phyloP scores from a whole-genome alignment of 2,113 vertebrate species.

The Rhodinocichla rosea region DNA sequence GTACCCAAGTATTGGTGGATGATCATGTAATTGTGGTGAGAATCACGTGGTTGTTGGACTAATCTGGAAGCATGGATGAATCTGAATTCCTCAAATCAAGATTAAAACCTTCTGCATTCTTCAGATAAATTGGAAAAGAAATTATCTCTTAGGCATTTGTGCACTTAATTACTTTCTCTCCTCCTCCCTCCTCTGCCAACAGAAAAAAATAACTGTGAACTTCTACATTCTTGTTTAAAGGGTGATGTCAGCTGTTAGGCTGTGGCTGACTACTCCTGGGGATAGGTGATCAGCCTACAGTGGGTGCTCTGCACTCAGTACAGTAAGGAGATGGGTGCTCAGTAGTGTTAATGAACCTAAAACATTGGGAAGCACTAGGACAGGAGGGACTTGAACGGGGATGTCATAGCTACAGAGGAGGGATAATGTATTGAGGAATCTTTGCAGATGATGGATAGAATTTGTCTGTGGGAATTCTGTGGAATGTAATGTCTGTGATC shows the following conservation, averaged over 20 bases:
- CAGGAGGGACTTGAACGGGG: background rate
- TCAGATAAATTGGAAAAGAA: background rate
- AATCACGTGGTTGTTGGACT: background rate
- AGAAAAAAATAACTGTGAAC: background rate
- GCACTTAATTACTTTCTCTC: slow-evolving; percentile 11
- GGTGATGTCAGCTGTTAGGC: background rate
- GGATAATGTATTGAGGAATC: background rate
- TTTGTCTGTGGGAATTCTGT: background rate
- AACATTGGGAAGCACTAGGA: background rate
- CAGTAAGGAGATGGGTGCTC: background rate
- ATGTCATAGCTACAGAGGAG: background rate
- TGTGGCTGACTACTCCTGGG: background rate
- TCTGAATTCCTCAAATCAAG: background rate
- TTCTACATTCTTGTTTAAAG: background rate
- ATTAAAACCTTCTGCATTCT: background rate
- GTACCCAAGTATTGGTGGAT: background rate
- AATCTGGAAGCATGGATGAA: background rate
- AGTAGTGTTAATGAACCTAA: background rate
- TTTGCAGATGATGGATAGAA: background rate
- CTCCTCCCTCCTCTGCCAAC: background rate
- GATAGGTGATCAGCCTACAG: background rate
- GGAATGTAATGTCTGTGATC: background rate
- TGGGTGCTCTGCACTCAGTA: background rate
- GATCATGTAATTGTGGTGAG: background rate
- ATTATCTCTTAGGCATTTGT: background rate